Base-by-base conservation (phyloP, 1,140 invertebrate species). In the Caerostris darwini region DNA sequence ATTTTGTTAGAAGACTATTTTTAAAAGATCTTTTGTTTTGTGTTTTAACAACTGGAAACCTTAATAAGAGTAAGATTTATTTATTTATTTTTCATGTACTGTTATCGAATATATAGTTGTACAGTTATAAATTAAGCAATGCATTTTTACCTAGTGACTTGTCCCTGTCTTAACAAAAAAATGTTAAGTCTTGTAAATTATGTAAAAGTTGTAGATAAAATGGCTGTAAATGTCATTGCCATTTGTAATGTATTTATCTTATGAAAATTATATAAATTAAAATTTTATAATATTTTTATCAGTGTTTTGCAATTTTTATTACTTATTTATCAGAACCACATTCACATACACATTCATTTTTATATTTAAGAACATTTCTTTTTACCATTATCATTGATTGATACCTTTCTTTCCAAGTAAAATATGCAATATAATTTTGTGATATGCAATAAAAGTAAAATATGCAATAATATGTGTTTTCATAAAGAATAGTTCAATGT, bases 251-350 rank as follows among this genome's bases (percentile, higher is more conserved):
- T 85, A 85, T 85, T 59, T 85, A 71, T 92, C 81, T 81, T 58
- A 58, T 61, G 53, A 50, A n/a, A 82, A 64, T 50, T 91, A 64
- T 77, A 77, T 91, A 82, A 91, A 91, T 92, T 92, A 92, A 92
- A 92, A 58, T 92, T 92, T 91, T 92, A 92, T 92, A 91, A 77
- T 91, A 85, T 92, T 92, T 92, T 92, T 85, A 12, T 8, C 34
- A 71, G 5, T 69, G 50, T n/a, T 69, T 69, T 71, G 34, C 71
- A 17, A n/a, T 71, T 90, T 87, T 34, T 2, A 34, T 34, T 34
- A 34, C 34, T 34, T 34, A 34, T 34, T 34, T 34, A 34, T 34
- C 34, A 34, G 34, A 34, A 34, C 34, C 34, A 34, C 34, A 34
- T 34, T 34, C 0, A 0, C 34, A 34, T 34, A 2, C 34, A 34